Evolutionary conservation across 1,140 invertebrate species (phyloP).

Genomic region (Drosophila kurseongensis): DNA sequence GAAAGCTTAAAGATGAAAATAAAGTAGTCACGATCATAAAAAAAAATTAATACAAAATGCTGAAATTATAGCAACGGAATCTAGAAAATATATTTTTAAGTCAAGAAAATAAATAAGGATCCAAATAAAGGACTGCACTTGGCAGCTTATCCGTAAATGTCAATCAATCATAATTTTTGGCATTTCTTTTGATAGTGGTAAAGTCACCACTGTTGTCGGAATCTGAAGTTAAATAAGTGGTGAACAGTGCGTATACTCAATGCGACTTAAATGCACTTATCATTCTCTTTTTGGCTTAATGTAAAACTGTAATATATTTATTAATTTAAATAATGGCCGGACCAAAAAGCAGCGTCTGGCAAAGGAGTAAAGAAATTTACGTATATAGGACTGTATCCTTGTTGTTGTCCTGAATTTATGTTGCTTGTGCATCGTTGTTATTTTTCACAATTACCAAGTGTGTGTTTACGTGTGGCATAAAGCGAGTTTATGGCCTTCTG

Average conservation of each 20-base stretch:
- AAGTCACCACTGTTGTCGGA: not conserved
- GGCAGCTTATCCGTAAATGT: not conserved
- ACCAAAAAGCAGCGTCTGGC: conserved; percentile 7
- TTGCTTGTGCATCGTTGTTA: conserved; percentile 22
- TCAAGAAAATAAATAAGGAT: no score
- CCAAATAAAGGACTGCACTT: no score
- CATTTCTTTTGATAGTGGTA: conserved; percentile 7
- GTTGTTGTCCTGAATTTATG: conserved; percentile 39
- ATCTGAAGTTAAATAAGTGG: not conserved
- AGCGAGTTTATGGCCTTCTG: conserved; percentile 6
- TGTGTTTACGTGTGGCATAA: not conserved
- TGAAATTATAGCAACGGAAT: no score
- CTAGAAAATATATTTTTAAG: no score
- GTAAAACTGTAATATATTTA: conserved; percentile 64
- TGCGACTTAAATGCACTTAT: conserved; percentile 19
- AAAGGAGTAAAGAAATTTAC: conserved; percentile 44
- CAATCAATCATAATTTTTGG: conserved; percentile 10
- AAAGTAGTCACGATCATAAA: no score
- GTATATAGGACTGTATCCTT: conserved; percentile 16
- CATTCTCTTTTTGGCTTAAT: conserved; percentile 33
- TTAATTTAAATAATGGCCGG: conserved; percentile 62
- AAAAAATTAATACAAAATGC: no score
- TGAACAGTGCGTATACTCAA: conserved; percentile 6
- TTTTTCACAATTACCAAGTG: conserved; percentile 37
- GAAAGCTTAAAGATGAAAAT: no score